A percentile compares a stretch with the other conserved stretches of the same genome.
Conservation (phyloP, 2,797 vertebrate species). For the Melanotaenia trifasciata region DNA sequence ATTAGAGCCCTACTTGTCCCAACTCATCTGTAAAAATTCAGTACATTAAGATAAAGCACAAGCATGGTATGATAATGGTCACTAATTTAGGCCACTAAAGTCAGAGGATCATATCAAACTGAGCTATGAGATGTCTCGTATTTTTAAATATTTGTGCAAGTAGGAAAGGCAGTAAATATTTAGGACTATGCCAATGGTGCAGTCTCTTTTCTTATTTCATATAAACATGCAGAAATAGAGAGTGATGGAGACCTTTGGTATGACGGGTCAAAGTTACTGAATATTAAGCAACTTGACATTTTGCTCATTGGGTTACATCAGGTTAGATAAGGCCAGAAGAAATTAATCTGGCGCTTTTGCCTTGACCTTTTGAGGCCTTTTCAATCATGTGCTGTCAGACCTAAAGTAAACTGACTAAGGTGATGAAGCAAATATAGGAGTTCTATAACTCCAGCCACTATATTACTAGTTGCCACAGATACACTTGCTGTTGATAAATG, state of each 20-base stretch:
- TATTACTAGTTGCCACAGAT: not conserved
- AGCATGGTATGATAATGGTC: not conserved
- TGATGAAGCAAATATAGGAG: conserved; percentile 1
- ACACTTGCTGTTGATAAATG: not conserved
- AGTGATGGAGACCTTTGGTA: conserved; percentile 38
- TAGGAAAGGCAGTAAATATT: not conserved
- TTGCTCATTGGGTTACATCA: conserved; percentile 28
- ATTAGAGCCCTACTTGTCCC: too few relatives aligned
- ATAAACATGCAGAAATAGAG: not conserved
- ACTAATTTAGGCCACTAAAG: not conserved
- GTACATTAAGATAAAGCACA: not conserved
- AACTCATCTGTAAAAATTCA: too few relatives aligned
- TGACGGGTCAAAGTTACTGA: conserved; percentile 31
- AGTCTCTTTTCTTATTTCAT: not conserved
- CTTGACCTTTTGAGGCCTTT: conserved; percentile 35
- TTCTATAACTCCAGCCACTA: not conserved
- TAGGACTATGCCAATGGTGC: not conserved
- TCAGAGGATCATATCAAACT: not conserved
- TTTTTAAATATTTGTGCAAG: too few relatives aligned
- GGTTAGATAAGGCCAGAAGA: conserved; percentile 42
- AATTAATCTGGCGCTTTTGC: conserved; percentile 28
- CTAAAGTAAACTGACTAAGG: not conserved
- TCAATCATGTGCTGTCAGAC: conserved; percentile 10
- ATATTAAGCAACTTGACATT: conserved; percentile 53
- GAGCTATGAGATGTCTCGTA: not conserved